phyloP scores from a whole-genome alignment of 35 echinoderm and acorn worm species.

The Patiria miniata region DNA sequence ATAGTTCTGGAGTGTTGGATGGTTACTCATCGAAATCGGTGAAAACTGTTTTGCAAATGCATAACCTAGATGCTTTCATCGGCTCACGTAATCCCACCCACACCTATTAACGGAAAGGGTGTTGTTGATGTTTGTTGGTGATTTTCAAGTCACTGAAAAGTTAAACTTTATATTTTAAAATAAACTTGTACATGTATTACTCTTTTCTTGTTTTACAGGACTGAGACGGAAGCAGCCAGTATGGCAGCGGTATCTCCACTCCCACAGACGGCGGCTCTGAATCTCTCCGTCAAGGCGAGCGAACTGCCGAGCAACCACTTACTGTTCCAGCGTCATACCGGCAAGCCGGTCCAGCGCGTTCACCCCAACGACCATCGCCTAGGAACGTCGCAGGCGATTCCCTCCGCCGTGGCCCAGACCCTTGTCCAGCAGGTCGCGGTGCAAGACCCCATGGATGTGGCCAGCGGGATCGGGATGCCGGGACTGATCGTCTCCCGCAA shows the following conservation, averaged over 20 bases:
- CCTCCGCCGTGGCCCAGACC: neutral
- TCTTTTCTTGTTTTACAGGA: too few relatives aligned
- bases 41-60: too few relatives aligned
- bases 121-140: too few relatives aligned
- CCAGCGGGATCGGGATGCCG: neutral
- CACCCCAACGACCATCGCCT: neutral
- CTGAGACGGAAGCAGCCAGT: neutral
- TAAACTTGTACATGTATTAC: too few relatives aligned
- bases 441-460: neutral
- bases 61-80: too few relatives aligned
- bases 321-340: neutral
- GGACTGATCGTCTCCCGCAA: constrained; percentile 33
- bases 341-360: constrained; percentile 14
- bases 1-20: too few relatives aligned
- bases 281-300: neutral
- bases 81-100: too few relatives aligned
- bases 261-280: neutral
- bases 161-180: too few relatives aligned
- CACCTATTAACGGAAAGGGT: too few relatives aligned
- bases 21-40: too few relatives aligned
- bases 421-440: neutral
- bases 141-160: too few relatives aligned
- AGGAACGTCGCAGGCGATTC: neutral
- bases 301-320: neutral
- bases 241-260: constrained; percentile 12